Percentiles rank a stretch among this genome's conserved stretches.
Evolutionary conservation across 2,888 invertebrate species (phyloP).

Genomic region (Charanyca ferruginea): DNA sequence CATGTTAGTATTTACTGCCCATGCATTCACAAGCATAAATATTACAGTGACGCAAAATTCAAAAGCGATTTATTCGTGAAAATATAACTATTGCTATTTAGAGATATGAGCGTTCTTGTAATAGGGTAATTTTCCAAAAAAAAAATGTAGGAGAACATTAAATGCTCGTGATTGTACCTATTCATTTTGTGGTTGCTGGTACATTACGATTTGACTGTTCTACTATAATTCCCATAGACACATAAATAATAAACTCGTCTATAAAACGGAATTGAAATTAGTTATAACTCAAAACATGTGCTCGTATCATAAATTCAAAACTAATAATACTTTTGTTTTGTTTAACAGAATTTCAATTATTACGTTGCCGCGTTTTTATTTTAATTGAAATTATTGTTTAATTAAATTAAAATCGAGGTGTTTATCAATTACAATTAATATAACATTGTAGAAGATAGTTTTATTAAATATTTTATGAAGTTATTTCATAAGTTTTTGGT

Average conservation of each 20-base stretch:
- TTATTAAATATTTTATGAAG: conserved; percentile 13
- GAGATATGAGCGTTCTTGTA: too few species aligned
- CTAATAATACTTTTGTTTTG: conserved; percentile 35
- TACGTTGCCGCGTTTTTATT: conserved; percentile 29
- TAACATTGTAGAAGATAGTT: conserved; percentile 17
- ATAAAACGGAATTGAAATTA: conserved; percentile 13
- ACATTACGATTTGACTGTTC: background rate
- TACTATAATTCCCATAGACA: background rate
- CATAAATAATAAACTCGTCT: conserved; percentile 15
- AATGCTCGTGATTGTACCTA: too few species aligned
- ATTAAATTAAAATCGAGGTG: conserved; percentile 34
- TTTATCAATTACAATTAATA: conserved; percentile 38
- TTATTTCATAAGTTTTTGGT: conserved; percentile 10
- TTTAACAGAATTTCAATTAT: conserved; percentile 34
- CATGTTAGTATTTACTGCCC: too few species aligned
- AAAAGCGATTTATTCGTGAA: too few species aligned
- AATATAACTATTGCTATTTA: too few species aligned
- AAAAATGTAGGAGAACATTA: too few species aligned
- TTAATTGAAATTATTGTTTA: conserved; percentile 40
- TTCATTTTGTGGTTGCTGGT: too few species aligned
- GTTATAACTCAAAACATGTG: conserved; percentile 29
- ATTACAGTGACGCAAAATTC: too few species aligned
- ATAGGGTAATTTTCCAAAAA: too few species aligned
- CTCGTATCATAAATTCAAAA: conserved; percentile 32
- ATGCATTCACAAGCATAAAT: too few species aligned